phyloP scores from a whole-genome alignment of 64 coral and sea anemone genomes.

The Montipora sp. region DNA sequence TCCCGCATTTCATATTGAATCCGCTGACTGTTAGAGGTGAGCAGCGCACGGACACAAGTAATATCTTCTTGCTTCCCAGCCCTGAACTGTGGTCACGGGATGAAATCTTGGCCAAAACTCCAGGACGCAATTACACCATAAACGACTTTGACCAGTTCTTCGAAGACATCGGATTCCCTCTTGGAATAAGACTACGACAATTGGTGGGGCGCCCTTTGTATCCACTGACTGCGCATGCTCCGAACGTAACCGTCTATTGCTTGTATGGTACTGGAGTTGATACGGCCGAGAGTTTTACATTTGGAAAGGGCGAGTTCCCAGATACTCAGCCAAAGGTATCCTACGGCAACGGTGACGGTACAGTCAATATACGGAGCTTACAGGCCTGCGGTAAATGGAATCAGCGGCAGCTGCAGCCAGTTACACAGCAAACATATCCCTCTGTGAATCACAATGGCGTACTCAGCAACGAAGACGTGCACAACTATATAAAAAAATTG shows the following conservation, averaged over 20 bases:
- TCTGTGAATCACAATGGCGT: conserved; percentile 56
- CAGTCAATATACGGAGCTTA: conserved; percentile 70
- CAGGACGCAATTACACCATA: conserved; percentile 66
- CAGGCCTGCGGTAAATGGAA: conserved; percentile 63
- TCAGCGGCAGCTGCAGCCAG: conserved; percentile 20
- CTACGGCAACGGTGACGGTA: conserved; percentile 78
- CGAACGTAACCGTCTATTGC: conserved; percentile 70
- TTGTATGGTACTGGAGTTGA: conserved; percentile 70
- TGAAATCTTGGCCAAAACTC: conserved; percentile 78
- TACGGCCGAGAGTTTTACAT: conserved; percentile 64
- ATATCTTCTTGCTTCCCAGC: conserved; percentile 79
- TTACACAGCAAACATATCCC: conserved; percentile 47
- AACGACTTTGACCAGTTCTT: conserved; percentile 76
- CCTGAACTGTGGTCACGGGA: conserved; percentile 73
- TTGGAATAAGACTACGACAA: conserved; percentile 40
- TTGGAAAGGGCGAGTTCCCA: conserved; percentile 74
- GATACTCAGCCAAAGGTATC: conserved; percentile 59
- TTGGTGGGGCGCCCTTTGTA: conserved; percentile 53
- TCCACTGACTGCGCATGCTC: conserved; percentile 62
- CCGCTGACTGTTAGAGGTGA: conserved; percentile 73
- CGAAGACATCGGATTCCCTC: conserved; percentile 67
- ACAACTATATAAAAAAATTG: conserved; percentile 40
- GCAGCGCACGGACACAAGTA: conserved; percentile 73
- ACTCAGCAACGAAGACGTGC: conserved; percentile 43
- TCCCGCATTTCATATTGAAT: conserved; percentile 65